Evolutionary conservation across 2,113 vertebrate species (phyloP), one percentile per base, ranked within the genome.

Genomic region (Pholis gunnellus): DNA sequence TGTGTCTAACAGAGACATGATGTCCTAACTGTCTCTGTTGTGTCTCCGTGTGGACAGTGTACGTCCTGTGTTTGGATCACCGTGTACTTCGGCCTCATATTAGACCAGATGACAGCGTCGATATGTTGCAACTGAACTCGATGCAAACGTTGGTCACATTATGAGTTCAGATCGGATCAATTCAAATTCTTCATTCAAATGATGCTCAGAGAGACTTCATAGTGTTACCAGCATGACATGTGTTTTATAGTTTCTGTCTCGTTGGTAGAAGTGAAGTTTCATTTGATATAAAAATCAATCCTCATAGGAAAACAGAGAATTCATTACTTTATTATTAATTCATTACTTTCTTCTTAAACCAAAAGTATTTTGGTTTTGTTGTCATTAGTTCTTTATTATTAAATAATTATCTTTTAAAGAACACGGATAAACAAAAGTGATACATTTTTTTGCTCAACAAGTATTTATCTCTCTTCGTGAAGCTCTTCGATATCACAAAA

Each of bases 171-270:
- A n/a, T n/a, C n/a, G n/a, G n/a, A n/a, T n/a, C n/a, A 9, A 71
- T 79, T 82, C 9, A 44, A 44, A 73, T 66, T 22, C 57, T 27
- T 75, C 36, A 44, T 75, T 75, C 15, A 78, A 67, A 77, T 60
- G 20, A 48, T 0, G 13, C 0, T 6, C 31, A 64, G 50, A 15
- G 38, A 59, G 9, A 40, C 8, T 10, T 40, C 38, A 9, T 10
- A 10, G 60, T 9, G 20, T 5, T 31, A 0, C 15, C 56, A 18
- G 27, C 56, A 14, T 29, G 17, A 22, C 9, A 8, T 9, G 6
- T 56, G 48, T 71, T 57, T 44, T 44, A 44, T 44, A 44, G 10
- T 44, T 44, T 44, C 44, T 15, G 4, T 46, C 44, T 46, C 44
- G 5, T 40, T 7, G 15, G 44, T 8, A 40, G 38, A 8, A 40